Base-by-base conservation (phyloP, 2,113 vertebrate genomes). In the Petrocephalus microphthalmus region DNA sequence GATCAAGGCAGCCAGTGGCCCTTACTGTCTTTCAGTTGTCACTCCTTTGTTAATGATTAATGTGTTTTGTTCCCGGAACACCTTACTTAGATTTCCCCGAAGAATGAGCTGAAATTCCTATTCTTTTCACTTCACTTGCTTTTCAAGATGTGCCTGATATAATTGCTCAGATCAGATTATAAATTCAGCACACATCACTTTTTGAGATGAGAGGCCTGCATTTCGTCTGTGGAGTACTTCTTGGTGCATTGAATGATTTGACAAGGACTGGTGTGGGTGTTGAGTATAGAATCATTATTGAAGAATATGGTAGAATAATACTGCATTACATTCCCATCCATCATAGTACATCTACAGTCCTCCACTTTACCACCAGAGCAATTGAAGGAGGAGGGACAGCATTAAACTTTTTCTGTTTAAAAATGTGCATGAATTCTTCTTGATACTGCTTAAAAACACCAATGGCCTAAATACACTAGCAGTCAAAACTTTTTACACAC, bases 41-140 rank as follows among this genome's bases (percentile, higher is more conserved):
- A 49, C 81, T 83, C 81, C 45, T 83, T 83, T n/a, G 81, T 49
- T 83, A 49, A 45, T 83, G 45, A 47, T 83, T 83, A 11, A 83
- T 47, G 42, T 83, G 37, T 83, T 83, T 83, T 33, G 42, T 78
- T 78, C 19, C 19, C 22, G 60, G 60, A 67, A 29, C 60, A 67
- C 60, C 29, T 67, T 29, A 67, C 60, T 10, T 67, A 29, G 81
- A 83, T 83, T 78, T 78, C 71, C 33, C 42, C 22, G 42, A 83
- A 83, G 81, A 83, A 20, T 83, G 45, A 83, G 45, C 1, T 83
- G 45, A 49, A 83, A 5, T 81, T 37, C 29, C 6, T 42, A 7
- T 22, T 45, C 33, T 45, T 45, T 45, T 42, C 19, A 81, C 29
- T 19, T 29, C 25, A 37, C 33, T 5, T 29, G 13, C 33, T 74